Evolutionary conservation across 53 echinoderm and acorn worm species (phyloP), one percentile per base, ranked within the genome.

Genomic region (Zoroaster sp.): DNA sequence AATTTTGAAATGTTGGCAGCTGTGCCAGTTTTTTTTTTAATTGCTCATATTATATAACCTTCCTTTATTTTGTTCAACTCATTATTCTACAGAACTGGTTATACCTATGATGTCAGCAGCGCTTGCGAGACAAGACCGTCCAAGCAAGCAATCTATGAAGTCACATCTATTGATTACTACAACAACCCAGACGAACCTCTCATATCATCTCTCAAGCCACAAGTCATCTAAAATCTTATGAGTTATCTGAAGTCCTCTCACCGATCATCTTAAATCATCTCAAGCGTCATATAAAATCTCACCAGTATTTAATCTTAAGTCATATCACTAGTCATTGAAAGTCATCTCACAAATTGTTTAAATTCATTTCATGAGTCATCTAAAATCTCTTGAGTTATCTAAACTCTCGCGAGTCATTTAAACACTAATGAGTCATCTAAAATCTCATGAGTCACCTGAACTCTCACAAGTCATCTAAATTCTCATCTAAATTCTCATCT

Each of bases 81-180:
- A 33, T n/a, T 81, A 8, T 81, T 81, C 23, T 37, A 23, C 37
- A 89, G 90, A 63, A 89, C 90, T 30, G 90, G 90, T 59, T 89
- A 89, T 67, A 89, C 93, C 20, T 96, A 96, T 77, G 94, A 96
- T 75, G 92, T 96, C 69, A 96, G 96, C 86, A 97, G 97, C 33
- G 92, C 95, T 8, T 88, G 92, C 18, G 95, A 92, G 81, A 90
- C 95, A 9, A 78, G 97, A 13, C 97, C 97, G 0, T 95, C 93
- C n/a, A 95, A 93, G 67, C 97, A 97, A 86, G 97, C 97, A 31
- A 97, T 97, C 88, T 97, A 97, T 45, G 97, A 95, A 54, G 93
- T 89, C 43, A 97, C 97, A 1, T 86, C 97, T 3, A 34, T 89
- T 11, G 91, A 93, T 52, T 97, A 97, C 88, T 87, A 75, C 8